phyloP scores from a whole-genome alignment of 1,140 invertebrate species.

The Brachionus sp. region DNA sequence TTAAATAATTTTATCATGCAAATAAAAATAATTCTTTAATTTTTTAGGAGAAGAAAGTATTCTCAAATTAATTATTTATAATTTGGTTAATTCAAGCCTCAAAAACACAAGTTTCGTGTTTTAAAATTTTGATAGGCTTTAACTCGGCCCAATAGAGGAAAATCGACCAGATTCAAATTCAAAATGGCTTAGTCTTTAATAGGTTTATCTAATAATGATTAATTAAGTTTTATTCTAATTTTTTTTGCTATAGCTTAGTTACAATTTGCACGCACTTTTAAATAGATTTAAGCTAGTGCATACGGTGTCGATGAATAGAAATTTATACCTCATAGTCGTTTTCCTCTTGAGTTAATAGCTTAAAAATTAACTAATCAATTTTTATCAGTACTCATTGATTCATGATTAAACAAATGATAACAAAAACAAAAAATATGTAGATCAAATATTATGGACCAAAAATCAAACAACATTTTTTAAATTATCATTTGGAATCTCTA shows the following conservation, averaged over 20 bases:
- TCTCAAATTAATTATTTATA: neutral
- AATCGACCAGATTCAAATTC: neutral
- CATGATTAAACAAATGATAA: neutral
- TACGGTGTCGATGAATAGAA: slow-evolving; percentile 18
- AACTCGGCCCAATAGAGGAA: neutral
- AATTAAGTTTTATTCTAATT: neutral
- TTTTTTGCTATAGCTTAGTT: neutral
- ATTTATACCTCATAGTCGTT: neutral
- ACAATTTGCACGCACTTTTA: slow-evolving; percentile 16
- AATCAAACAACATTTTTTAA: neutral
- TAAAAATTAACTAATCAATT: neutral
- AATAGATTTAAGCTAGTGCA: neutral
- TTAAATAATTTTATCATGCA: neutral
- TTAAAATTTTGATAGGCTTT: neutral
- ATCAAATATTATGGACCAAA: neutral
- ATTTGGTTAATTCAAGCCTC: neutral
- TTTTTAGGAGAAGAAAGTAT: neutral
- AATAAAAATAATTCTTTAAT: neutral
- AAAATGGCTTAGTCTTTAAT: neutral
- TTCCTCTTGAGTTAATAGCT: slow-evolving; percentile 14
- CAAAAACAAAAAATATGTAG: neutral
- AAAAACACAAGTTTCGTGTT: neutral
- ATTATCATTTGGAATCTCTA: neutral
- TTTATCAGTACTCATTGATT: slow-evolving; percentile 18
- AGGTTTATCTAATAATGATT: slow-evolving; percentile 10